These are phyloP conservation scores for Gallinago stenura DNA, from an alignment of 2,797 vertebrate genomes.

Conservation along the genomic window DNA sequence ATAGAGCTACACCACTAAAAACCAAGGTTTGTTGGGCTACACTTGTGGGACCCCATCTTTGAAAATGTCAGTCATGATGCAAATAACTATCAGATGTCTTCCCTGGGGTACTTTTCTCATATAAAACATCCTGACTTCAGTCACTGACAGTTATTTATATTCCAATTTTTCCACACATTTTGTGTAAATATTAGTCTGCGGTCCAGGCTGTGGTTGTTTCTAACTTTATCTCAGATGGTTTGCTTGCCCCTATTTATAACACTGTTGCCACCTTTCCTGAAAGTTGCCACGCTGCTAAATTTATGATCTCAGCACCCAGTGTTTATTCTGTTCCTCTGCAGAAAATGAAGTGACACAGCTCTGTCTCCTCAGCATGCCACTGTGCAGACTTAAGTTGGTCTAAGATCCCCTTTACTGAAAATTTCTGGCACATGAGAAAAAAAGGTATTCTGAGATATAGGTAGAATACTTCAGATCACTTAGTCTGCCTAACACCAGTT, in stretches of 20 bases:
- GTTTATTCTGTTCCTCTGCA: neutral
- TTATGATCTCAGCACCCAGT: neutral
- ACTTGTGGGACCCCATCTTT: neutral
- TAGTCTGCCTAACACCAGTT: neutral
- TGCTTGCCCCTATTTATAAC: constrained; percentile 11
- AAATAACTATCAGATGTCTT: neutral
- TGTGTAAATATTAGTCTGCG: constrained; percentile 47
- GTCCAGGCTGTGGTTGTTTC: constrained; percentile 10
- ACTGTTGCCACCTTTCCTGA: neutral
- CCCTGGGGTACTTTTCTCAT: neutral
- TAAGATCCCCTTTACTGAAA: neutral
- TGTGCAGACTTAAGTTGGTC: neutral
- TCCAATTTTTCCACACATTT: neutral
- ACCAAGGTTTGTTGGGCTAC: neutral
- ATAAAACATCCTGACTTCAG: constrained; percentile 15
- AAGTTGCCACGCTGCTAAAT: neutral
- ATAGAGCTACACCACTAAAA: neutral
- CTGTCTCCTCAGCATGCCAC: neutral
- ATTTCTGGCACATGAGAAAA: neutral
- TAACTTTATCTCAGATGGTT: constrained; percentile 21
- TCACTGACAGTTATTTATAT: constrained; percentile 33
- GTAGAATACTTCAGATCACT: neutral
- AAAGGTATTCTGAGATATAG: neutral
- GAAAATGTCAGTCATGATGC: neutral
- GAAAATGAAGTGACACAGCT: neutral